These are phyloP conservation scores for Nannoperca australis DNA, from an alignment of 2,797 vertebrate genomes.

Conservation along the genomic window DNA sequence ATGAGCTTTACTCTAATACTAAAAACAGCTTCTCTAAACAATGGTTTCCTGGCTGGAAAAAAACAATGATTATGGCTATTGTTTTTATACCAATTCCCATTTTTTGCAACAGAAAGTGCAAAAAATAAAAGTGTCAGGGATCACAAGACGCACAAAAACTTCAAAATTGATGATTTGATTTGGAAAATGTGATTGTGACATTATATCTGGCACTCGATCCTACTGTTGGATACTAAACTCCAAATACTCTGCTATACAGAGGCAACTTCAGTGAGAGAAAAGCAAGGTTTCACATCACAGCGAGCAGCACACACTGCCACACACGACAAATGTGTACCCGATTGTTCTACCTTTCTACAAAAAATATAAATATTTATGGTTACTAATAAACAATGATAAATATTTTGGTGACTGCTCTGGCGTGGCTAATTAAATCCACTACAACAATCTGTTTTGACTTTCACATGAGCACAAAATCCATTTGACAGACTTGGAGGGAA, in stretches of 20 bases:
- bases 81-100: background rate
- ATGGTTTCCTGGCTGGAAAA: background rate
- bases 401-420: conserved; percentile 7
- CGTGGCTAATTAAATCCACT: conserved; percentile 18
- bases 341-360: conserved; percentile 17
- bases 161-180: conserved; percentile 20
- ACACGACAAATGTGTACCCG: conserved; percentile 1
- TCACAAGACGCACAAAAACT: conserved; percentile 5
- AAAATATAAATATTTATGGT: conserved; percentile 9
- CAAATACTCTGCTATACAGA: background rate
- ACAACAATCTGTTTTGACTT: conserved; percentile 36
- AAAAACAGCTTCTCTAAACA: conserved; percentile 1
- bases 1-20: background rate
- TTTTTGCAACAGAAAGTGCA: background rate
- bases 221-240: background rate
- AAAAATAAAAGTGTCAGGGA: background rate
- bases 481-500: conserved; percentile 22
- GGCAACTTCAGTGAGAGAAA: background rate
- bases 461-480: conserved; percentile 30
- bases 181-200: conserved; percentile 18
- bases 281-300: background rate
- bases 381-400: conserved; percentile 1
- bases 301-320: conserved; percentile 9
- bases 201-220: background rate
- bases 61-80: background rate